Conservation (phyloP, 2,797 vertebrate species). For the Kryptolebias ocellatus region DNA sequence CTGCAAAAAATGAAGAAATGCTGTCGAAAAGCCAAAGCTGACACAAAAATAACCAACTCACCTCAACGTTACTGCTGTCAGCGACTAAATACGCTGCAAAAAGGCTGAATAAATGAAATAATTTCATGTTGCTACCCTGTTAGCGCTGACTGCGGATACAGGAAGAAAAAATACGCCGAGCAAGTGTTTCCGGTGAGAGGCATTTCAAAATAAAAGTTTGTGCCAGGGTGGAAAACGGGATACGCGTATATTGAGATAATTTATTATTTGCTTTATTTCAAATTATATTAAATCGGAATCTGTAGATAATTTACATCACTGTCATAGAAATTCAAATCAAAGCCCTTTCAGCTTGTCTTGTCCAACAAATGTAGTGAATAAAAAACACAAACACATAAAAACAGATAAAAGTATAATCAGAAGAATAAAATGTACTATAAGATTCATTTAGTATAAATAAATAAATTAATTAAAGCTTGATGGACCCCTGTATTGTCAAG, state of each 20-base stretch:
- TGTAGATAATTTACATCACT: no score
- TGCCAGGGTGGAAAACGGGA: no score
- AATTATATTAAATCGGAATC: background rate
- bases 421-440: no score
- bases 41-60: conserved; percentile 26
- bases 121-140: conserved; percentile 52
- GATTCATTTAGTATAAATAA: no score
- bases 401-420: no score
- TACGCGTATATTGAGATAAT: no score
- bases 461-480: no score
- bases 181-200: conserved; percentile 13
- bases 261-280: background rate
- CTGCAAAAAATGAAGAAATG: background rate
- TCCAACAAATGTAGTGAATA: no score
- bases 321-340: no score
- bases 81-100: conserved; percentile 32
- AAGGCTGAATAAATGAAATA: conserved; percentile 50
- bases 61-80: conserved; percentile 67
- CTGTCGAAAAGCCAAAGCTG: fast-evolving
- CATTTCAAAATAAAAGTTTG: conserved; percentile 67
- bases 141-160: conserved; percentile 12
- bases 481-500: no score
- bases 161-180: conserved; percentile 59
- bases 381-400: no score
- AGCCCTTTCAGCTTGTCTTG: no score